These are phyloP conservation scores for Eurypyga helias DNA, from an alignment of 2,113 vertebrate genomes.

Conservation along the genomic window DNA sequence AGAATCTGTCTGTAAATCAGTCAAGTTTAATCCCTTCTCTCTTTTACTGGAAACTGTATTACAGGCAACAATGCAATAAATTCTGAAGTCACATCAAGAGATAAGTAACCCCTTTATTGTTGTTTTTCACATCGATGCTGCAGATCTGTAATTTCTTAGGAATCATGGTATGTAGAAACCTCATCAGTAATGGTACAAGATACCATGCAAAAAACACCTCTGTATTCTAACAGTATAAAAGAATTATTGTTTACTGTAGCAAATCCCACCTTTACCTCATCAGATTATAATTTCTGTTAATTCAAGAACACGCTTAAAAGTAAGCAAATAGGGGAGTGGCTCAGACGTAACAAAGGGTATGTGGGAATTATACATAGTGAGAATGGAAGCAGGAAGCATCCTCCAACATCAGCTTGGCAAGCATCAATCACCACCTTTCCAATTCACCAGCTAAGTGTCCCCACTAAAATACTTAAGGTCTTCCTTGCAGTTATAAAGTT, in stretches of 20 bases:
- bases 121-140: neutral
- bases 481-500: neutral
- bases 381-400: neutral
- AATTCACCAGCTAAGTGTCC: neutral
- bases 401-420: neutral
- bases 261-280: neutral
- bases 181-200: neutral
- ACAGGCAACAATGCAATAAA: neutral
- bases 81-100: neutral
- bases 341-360: neutral
- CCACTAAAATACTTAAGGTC: neutral
- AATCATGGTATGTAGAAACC: accelerated
- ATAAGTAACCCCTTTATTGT: neutral
- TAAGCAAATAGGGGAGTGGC: neutral
- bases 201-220: neutral
- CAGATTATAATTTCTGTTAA: neutral
- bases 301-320: neutral
- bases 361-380: neutral
- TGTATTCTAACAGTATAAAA: neutral
- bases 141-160: neutral
- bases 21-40: neutral
- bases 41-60: neutral
- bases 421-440: neutral
- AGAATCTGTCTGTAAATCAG: neutral
- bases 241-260: neutral